Percentiles rank a stretch among this genome's conserved stretches.
These are phyloP conservation scores for Leptobrachium leishanense DNA, from an alignment of 2,113 vertebrate species.

Conservation along the genomic window DNA sequence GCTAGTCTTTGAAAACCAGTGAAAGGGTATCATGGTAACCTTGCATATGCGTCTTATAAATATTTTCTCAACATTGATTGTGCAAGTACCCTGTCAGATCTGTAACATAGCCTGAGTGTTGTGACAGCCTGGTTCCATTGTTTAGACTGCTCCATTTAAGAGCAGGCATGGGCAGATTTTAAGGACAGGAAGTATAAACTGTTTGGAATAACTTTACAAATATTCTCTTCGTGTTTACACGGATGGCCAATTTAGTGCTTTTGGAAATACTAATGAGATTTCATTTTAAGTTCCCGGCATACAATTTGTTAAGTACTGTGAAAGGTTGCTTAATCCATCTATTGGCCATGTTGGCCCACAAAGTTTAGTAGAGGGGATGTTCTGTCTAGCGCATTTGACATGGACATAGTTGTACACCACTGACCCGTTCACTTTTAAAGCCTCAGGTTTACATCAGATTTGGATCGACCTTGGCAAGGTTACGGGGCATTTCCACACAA, in stretches of 20 bases:
- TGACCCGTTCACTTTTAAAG: background rate
- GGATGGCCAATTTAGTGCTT: slow-evolving; percentile 38
- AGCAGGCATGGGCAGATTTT: slow-evolving; percentile 21
- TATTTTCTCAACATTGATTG: slow-evolving; percentile 5
- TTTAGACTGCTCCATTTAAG: slow-evolving; percentile 40
- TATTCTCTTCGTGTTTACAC: slow-evolving; percentile 20
- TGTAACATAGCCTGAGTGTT: slow-evolving; percentile 41
- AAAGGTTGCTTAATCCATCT: background rate
- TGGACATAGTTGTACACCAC: background rate
- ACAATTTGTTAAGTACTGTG: slow-evolving; percentile 47
- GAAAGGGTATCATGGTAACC: slow-evolving; percentile 25
- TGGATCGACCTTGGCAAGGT: background rate
- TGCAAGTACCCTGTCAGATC: slow-evolving; percentile 2
- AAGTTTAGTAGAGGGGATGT: background rate
- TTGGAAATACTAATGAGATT: slow-evolving; percentile 47
- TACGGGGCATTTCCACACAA: too few species aligned
- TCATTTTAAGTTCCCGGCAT: slow-evolving; percentile 18
- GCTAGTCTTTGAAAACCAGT: slow-evolving; percentile 38
- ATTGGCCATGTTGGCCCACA: background rate
- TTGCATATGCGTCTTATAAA: background rate
- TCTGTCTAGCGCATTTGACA: background rate
- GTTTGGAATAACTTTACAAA: slow-evolving; percentile 48
- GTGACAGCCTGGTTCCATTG: slow-evolving; percentile 46
- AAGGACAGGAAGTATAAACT: slow-evolving; percentile 36
- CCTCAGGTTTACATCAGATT: background rate